phyloP scores from a whole-genome alignment of 2,888 invertebrate genomes.

The Tetragonula carbonaria region DNA sequence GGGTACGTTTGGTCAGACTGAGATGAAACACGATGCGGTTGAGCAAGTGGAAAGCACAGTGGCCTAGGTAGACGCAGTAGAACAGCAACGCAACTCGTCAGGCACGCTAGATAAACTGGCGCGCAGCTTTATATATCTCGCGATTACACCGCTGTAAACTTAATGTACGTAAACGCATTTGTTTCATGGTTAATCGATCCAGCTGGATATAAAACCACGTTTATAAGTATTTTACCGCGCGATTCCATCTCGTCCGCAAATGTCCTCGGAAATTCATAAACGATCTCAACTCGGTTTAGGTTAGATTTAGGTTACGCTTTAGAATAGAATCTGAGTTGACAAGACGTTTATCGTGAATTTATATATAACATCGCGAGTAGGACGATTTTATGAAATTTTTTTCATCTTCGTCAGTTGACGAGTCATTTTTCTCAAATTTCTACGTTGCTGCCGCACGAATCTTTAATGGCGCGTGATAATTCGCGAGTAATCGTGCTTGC shows the following conservation, averaged over 20 bases:
- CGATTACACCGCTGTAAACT: neutral
- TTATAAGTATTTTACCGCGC: neutral
- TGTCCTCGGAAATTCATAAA: slow-evolving; percentile 30
- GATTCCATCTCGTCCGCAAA: slow-evolving; percentile 1
- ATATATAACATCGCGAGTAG: no score
- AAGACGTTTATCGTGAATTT: neutral
- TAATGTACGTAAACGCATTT: neutral
- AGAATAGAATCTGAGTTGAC: slow-evolving; percentile 4
- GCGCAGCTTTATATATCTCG: neutral
- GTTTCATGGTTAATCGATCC: neutral
- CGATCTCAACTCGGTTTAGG: slow-evolving; percentile 19
- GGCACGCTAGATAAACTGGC: neutral
- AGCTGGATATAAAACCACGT: neutral
- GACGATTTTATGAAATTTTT: no score
- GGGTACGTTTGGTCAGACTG: no score
- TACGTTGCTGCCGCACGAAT: no score
- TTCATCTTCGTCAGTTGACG: slow-evolving; percentile 1
- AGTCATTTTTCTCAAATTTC: no score
- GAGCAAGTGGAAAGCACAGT: neutral
- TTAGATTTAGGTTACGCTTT: no score
- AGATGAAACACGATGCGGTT: neutral
- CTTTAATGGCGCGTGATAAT: no score
- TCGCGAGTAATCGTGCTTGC: neutral
- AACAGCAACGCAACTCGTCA: neutral
- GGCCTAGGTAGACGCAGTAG: neutral